These are phyloP conservation scores for Jordanella pulchra DNA, from an alignment of 2,797 vertebrate genomes.

Conservation along the genomic window DNA sequence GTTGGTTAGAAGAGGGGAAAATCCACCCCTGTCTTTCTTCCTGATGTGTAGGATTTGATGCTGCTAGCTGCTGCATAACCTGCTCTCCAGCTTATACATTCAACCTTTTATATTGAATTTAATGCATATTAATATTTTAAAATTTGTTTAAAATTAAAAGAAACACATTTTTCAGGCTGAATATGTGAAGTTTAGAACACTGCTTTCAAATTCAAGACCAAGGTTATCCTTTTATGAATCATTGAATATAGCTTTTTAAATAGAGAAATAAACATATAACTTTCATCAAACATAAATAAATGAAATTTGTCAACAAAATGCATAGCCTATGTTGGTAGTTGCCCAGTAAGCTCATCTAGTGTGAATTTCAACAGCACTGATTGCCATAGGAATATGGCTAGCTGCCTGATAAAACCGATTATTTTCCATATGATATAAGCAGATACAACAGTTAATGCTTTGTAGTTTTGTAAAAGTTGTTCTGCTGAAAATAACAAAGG, in stretches of 20 bases:
- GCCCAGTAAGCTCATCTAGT: background rate
- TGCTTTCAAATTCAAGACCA: background rate
- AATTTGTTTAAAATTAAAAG: background rate
- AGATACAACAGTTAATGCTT: conserved; percentile 9
- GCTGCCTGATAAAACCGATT: conserved; percentile 19
- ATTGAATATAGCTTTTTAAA: too few relatives aligned
- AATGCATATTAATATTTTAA: background rate
- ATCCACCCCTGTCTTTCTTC: conserved; percentile 1
- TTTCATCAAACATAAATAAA: too few relatives aligned
- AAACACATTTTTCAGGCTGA: background rate
- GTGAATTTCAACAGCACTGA: conserved; percentile 9
- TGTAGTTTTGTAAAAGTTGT: conserved; percentile 10
- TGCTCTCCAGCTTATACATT: background rate
- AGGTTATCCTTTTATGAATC: background rate
- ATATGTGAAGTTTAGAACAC: background rate
- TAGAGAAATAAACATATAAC: too few relatives aligned
- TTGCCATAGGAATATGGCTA: conserved; percentile 30
- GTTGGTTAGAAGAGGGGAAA: conserved; percentile 2
- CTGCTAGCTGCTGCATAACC: background rate
- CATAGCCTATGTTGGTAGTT: conserved; percentile 5
- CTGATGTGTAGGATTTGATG: background rate
- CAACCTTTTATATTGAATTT: background rate
- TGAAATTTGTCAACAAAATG: background rate
- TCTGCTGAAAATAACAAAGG: background rate
- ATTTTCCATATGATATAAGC: conserved; percentile 22